These are phyloP conservation scores for Epinephelus fuscoguttatus DNA, from an alignment of 2,113 vertebrate species.

Conservation along the genomic window DNA sequence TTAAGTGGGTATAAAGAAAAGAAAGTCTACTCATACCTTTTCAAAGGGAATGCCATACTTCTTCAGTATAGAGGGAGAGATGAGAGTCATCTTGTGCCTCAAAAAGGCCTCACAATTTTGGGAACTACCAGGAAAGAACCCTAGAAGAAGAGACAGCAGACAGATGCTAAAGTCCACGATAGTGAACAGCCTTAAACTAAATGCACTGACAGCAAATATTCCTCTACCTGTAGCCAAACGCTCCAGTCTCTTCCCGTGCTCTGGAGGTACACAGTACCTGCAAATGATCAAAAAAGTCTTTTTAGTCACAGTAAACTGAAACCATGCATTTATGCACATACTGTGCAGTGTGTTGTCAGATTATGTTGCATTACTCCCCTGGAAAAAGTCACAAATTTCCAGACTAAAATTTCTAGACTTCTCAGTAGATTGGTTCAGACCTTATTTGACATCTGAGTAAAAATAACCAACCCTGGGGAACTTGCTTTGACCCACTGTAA, in stretches of 20 bases:
- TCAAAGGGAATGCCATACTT: constrained; percentile 98
- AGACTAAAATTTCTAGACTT: too few relatives aligned
- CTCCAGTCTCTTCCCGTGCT: constrained; percentile 96
- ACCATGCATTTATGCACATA: not conserved
- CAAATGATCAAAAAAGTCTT: constrained; percentile 12
- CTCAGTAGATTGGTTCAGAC: too few relatives aligned
- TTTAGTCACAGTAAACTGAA: not conserved
- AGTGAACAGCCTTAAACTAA: not conserved
- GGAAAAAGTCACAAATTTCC: too few relatives aligned
- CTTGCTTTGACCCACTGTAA: too few relatives aligned
- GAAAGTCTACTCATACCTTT: constrained; percentile 84
- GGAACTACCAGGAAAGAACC: constrained; percentile 96
- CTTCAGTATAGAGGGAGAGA: constrained; percentile 96
- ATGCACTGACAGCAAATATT: not conserved
- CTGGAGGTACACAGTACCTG: constrained; percentile 97
- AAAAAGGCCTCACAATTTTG: constrained; percentile 98
- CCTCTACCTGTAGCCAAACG: constrained; percentile 94
- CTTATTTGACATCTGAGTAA: too few relatives aligned
- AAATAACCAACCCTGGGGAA: too few relatives aligned
- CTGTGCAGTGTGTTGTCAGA: not conserved
- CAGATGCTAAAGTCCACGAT: not conserved
- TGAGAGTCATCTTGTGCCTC: constrained; percentile 98
- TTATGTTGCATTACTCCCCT: not conserved
- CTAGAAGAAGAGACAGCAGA: constrained; percentile 74
- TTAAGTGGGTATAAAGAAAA: not conserved